These are phyloP conservation scores for Spialia ferax DNA, from an alignment of 2,888 invertebrate species.

Conservation along the genomic window DNA sequence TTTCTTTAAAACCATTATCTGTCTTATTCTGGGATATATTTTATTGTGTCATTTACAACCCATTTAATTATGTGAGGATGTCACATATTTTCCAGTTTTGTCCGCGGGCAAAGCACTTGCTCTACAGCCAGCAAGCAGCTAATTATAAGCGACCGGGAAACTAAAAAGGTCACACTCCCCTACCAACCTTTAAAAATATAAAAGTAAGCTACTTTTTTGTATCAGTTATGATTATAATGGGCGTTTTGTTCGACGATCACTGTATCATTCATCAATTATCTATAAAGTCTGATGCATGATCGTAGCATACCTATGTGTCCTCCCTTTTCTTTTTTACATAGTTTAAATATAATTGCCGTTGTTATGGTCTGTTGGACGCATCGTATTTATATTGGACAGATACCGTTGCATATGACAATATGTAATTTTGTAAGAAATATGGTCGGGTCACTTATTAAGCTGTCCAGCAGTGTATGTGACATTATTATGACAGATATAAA, in stretches of 20 bases:
- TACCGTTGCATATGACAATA: conserved; percentile 13
- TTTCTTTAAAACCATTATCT: too few species aligned
- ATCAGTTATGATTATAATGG: background rate
- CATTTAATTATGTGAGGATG: background rate
- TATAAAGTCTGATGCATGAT: background rate
- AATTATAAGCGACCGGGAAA: background rate
- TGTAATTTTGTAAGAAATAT: conserved; percentile 9
- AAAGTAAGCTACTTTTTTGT: background rate
- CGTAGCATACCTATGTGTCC: background rate
- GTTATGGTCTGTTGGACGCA: background rate
- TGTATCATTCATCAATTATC: background rate
- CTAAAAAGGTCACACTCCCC: background rate
- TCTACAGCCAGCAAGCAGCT: background rate
- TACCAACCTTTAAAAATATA: too few species aligned
- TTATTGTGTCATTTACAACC: background rate
- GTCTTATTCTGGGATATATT: too few species aligned
- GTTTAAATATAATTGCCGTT: background rate
- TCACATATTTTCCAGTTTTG: too few species aligned
- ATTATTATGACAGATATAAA: too few species aligned
- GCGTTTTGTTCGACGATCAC: background rate
- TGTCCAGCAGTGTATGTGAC: too few species aligned
- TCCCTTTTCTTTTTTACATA: background rate
- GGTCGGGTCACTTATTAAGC: too few species aligned
- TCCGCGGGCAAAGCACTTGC: background rate
- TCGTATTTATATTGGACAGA: conserved; percentile 5